phyloP scores from a whole-genome alignment of 2,888 invertebrate genomes.

The Sphaerophoria rueppellii region DNA sequence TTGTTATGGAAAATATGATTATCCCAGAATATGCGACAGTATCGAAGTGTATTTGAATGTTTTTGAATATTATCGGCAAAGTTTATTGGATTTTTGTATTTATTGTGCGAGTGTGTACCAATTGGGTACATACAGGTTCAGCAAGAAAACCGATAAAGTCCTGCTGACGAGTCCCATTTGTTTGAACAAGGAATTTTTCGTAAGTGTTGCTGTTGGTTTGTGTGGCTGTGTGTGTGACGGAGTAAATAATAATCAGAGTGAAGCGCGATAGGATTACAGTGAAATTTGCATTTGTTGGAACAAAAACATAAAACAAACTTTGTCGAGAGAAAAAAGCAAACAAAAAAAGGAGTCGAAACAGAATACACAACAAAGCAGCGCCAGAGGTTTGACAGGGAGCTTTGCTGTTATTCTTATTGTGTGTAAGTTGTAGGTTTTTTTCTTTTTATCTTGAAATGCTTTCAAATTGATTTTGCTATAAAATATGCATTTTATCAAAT shows the following conservation, averaged over 20 bases:
- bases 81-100: conserved; percentile 14
- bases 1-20: conserved; percentile 44
- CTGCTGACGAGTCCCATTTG: conserved; percentile 43
- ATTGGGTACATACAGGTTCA: conserved; percentile 16
- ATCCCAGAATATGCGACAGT: too few relatives aligned
- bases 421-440: conserved; percentile 52
- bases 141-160: too few relatives aligned
- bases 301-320: too few relatives aligned
- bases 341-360: conserved; percentile 39
- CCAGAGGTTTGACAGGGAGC: conserved; percentile 6
- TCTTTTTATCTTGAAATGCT: neutral
- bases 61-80: conserved; percentile 51
- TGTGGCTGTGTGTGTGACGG: conserved; percentile 38
- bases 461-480: neutral
- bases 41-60: conserved; percentile 32
- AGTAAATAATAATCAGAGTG: conserved; percentile 54
- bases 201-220: neutral
- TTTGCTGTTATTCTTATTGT: conserved; percentile 21
- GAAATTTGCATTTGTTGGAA: neutral
- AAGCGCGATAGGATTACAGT: conserved; percentile 70
- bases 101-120: conserved; percentile 32
- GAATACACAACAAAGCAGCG: neutral
- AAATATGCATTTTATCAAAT: neutral
- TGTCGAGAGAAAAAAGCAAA: conserved; percentile 23
- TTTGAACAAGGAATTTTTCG: conserved; percentile 34